Percentiles rank a stretch among this genome's conserved stretches.
phyloP scores from a whole-genome alignment of 2,797 vertebrate species.

The Taenioides sp. region DNA sequence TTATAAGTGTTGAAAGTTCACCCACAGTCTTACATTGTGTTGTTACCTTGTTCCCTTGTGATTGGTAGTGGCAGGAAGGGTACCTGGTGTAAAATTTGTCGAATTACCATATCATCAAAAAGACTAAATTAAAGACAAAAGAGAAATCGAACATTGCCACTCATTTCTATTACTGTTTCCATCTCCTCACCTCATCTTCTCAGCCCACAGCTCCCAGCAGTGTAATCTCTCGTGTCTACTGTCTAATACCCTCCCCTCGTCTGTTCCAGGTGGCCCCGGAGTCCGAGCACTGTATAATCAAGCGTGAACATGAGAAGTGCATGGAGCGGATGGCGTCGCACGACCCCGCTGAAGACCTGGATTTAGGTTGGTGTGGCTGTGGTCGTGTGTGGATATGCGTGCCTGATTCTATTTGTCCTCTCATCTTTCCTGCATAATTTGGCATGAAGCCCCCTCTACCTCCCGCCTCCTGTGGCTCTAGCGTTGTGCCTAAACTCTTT shows the following conservation, averaged over 20 bases:
- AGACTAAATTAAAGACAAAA: too few relatives aligned
- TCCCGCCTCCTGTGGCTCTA: slow-evolving; percentile 12
- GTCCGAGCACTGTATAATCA: slow-evolving; percentile 86
- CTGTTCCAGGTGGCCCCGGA: slow-evolving; percentile 76
- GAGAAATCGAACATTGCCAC: too few relatives aligned
- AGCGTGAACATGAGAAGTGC: slow-evolving; percentile 89
- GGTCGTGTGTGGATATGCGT: background rate
- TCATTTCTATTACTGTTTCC: too few relatives aligned
- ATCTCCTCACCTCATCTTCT: background rate
- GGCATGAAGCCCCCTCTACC: background rate
- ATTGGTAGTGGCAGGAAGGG: too few relatives aligned
- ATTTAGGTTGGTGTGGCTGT: slow-evolving; percentile 58
- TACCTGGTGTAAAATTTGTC: too few relatives aligned
- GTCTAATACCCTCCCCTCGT: slow-evolving; percentile 12
- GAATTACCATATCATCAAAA: too few relatives aligned
- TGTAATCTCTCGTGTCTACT: slow-evolving; percentile 1
- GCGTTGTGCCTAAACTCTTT: slow-evolving; percentile 19
- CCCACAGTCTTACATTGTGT: too few relatives aligned
- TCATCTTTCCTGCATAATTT: slow-evolving; percentile 12
- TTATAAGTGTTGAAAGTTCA: too few relatives aligned
- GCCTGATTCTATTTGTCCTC: slow-evolving; percentile 9
- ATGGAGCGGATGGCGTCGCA: slow-evolving; percentile 81
- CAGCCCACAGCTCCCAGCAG: background rate
- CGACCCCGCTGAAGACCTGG: slow-evolving; percentile 54
- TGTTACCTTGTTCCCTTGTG: too few relatives aligned